Evolutionary conservation across 2,888 invertebrate genomes (phyloP).

Genomic region (Tachina lurida): DNA sequence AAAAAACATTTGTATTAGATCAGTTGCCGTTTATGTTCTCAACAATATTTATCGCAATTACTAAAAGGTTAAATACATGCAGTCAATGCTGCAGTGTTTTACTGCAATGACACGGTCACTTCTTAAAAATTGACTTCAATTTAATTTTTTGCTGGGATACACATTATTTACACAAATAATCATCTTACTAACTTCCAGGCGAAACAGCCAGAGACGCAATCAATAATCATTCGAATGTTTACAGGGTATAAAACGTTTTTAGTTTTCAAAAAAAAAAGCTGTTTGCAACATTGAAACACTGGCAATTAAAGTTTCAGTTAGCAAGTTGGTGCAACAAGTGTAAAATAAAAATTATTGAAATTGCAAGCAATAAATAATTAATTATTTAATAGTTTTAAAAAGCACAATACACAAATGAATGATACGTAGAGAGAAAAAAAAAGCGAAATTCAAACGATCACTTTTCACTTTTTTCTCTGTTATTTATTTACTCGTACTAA

Average conservation of each 20-base stretch:
- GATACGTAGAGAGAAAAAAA: background rate
- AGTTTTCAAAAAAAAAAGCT: background rate
- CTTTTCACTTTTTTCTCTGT: slow-evolving; percentile 62
- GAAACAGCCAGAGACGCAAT: too few species aligned
- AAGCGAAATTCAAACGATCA: slow-evolving; percentile 49
- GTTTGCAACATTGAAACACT: slow-evolving; percentile 38
- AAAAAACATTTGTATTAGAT: too few species aligned
- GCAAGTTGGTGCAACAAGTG: slow-evolving; percentile 33
- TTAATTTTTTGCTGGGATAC: too few species aligned
- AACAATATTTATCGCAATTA: too few species aligned
- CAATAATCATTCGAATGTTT: background rate
- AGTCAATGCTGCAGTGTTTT: too few species aligned
- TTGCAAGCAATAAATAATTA: slow-evolving; percentile 57
- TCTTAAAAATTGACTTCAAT: too few species aligned
- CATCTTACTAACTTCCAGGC: too few species aligned
- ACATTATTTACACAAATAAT: too few species aligned
- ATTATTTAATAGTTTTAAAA: slow-evolving; percentile 44
- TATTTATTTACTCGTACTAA: slow-evolving; percentile 42
- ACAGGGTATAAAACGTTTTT: slow-evolving; percentile 7
- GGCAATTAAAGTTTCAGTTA: background rate
- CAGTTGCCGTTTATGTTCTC: too few species aligned
- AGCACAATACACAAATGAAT: slow-evolving; percentile 33
- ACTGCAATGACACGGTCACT: too few species aligned
- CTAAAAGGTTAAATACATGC: too few species aligned
- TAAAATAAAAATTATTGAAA: slow-evolving; percentile 50